A percentile compares a stretch with the other conserved stretches of the same genome.
phyloP scores from a whole-genome alignment of 1,140 invertebrate species.

The Acyrthosiphon pisum region DNA sequence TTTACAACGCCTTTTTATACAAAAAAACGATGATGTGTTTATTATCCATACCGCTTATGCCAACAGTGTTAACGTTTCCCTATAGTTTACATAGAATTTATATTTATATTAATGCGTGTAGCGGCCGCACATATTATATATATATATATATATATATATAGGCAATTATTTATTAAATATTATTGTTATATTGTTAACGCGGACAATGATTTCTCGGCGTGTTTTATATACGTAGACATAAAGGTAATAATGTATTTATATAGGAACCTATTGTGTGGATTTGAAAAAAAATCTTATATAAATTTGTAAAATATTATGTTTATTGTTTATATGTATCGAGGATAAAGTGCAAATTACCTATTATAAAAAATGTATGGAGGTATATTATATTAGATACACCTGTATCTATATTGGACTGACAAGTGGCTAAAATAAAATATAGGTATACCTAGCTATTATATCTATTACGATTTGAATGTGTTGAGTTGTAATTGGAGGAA shows the following conservation, averaged over 20 bases:
- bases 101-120: neutral
- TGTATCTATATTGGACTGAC: neutral
- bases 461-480: too few relatives aligned
- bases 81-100: neutral
- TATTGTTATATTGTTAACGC: neutral
- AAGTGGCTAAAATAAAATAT: neutral
- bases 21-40: constrained; percentile 36
- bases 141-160: neutral
- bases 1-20: constrained; percentile 33
- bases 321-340: neutral
- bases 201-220: neutral
- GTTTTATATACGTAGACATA: neutral
- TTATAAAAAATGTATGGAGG: too few relatives aligned
- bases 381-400: too few relatives aligned
- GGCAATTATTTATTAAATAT: neutral
- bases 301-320: neutral
- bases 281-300: neutral
- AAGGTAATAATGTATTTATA: neutral
- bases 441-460: too few relatives aligned
- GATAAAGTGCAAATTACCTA: too few relatives aligned
- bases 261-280: too few relatives aligned
- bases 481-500: too few relatives aligned
- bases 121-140: neutral
- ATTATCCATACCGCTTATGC: constrained; percentile 19
- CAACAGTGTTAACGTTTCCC: neutral